Base-by-base conservation (phyloP, 2,888 invertebrate genomes). In the Entomobrya multifasciata region DNA sequence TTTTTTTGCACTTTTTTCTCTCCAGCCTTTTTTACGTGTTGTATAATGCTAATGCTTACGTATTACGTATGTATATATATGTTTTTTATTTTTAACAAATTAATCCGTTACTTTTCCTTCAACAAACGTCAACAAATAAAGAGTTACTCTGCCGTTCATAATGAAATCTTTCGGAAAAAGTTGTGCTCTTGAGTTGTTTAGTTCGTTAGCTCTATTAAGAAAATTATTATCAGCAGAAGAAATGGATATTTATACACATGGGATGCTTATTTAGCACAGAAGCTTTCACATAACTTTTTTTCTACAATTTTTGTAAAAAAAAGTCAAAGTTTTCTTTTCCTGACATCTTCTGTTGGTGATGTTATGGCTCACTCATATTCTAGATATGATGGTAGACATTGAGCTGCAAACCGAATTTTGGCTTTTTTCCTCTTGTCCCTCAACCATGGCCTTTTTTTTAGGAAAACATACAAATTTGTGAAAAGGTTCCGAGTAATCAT, bases 381-480 rank as follows among this genome's bases (percentile, higher is more conserved):
- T 15, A 57, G 41, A 76, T 13, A 74, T 55, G 30, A 74, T 60
- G 60, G 65, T 84, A 67, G 84, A 70, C 57, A 44, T 77, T 77
- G 55, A 84, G 36, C 49, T 83, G 62, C n/a, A 47, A n/a, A 36
- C 36, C 36, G 36, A 36, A 47, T 72, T 49, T 57, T 25, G 55
- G 57, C 36, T 36, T 62, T 77, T 67, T 84, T 77, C 77, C 84
- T 84, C 62, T 67, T 77, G 70, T 84, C 84, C 84, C 67, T 84
- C 84, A 84, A 77, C 36, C 65, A 65, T 36, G 62, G 76, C 83
- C 67, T 77, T 67, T 49, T 49, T 67, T 22, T 60, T 57, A 52
- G 49, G 74, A 52, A 74, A 47, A 49, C 22, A 57, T 57, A 25
- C 25, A 22, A 11, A 57, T 72, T 72, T 49, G 27, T 17, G 49